These are phyloP conservation scores for Cherax quadricarinatus DNA, from an alignment of 1,140 invertebrate genomes.

Conservation along the genomic window DNA sequence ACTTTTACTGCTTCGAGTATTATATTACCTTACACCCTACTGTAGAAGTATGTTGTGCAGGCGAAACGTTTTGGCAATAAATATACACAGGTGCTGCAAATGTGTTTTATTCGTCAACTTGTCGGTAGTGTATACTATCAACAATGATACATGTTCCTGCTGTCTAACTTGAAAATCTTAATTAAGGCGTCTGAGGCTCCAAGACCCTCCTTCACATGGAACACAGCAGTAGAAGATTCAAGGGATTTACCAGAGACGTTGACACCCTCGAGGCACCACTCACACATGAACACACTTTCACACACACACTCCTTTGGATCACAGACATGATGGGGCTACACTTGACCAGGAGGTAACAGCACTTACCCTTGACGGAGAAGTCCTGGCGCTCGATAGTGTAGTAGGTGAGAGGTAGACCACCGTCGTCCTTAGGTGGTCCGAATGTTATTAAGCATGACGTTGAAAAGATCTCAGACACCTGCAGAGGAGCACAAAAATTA, in stretches of 20 bases:
- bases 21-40: no score
- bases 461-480: conserved; percentile 94
- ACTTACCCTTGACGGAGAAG: conserved; percentile 85
- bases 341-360: not conserved
- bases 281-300: not conserved
- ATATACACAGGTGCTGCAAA: no score
- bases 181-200: not conserved
- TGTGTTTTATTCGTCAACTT: no score
- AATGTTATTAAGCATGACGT: conserved; percentile 94
- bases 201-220: not conserved
- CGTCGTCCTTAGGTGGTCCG: conserved; percentile 95
- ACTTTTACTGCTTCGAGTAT: no score
- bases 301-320: not conserved
- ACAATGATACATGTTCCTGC: no score
- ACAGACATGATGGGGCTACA: not conserved
- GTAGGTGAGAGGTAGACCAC: conserved; percentile 91
- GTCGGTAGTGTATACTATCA: no score
- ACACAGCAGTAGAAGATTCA: not conserved
- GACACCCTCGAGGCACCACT: not conserved
- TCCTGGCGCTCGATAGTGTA: conserved; percentile 98
- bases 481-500: conserved; percentile 73
- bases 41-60: no score
- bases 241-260: not conserved
- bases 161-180: not conserved
- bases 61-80: no score